A percentile compares a stretch with the other conserved stretches of the same genome.
phyloP scores from a whole-genome alignment of 2,113 vertebrate species.

The Tringa solitaria region DNA sequence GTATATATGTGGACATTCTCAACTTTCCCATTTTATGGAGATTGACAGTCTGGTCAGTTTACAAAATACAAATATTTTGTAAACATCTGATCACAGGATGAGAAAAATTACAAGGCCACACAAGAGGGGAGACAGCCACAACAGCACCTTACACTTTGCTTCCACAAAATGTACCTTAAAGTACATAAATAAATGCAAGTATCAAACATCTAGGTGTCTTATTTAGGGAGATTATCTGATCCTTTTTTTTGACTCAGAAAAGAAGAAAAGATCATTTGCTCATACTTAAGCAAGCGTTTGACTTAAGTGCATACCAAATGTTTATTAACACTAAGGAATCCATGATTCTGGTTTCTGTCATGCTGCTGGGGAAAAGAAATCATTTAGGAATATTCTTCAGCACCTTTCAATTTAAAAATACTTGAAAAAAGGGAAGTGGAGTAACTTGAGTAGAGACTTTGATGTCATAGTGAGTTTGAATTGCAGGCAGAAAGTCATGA shows the following conservation, averaged over 20 bases:
- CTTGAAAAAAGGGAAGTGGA: not conserved
- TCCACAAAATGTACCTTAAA: not conserved
- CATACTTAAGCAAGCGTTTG: not conserved
- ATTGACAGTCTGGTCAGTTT: not conserved
- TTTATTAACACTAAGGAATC: not conserved
- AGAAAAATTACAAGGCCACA: not conserved
- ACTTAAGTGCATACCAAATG: not conserved
- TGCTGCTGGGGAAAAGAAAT: not conserved
- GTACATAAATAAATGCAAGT: not conserved
- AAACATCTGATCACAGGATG: not conserved
- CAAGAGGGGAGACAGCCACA: not conserved
- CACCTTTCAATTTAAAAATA: conserved; percentile 9
- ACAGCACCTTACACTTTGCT: not conserved
- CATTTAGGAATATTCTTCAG: not conserved
- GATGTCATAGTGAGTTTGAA: not conserved
- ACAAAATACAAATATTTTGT: not conserved
- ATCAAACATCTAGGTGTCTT: not conserved
- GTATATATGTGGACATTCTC: not conserved
- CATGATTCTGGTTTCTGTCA: not conserved
- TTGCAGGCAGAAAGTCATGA: not conserved
- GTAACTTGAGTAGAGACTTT: not conserved
- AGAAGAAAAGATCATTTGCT: not conserved
- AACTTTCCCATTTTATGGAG: fast-evolving
- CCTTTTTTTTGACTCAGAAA: not conserved
- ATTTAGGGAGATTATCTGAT: not conserved